A percentile compares a stretch with the other conserved stretches of the same genome.
Evolutionary conservation across 2,113 vertebrate genomes (phyloP).

Genomic region (Pristiophorus japonicus): DNA sequence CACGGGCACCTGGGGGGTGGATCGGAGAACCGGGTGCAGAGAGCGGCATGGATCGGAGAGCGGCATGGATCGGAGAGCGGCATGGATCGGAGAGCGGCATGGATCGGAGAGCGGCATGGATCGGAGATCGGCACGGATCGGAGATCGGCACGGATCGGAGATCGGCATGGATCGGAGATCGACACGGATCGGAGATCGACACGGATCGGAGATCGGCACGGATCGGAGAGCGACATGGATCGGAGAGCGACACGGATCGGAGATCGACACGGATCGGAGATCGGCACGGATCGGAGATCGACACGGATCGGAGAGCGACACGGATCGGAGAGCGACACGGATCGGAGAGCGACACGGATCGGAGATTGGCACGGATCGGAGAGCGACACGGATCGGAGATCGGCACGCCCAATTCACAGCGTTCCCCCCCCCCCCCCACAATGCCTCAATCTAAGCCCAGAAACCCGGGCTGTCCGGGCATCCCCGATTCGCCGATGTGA

Average conservation of each 20-base stretch:
- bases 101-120: background rate
- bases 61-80: background rate
- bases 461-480: background rate
- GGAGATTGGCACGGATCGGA: background rate
- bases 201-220: background rate
- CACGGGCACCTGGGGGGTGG: too few relatives aligned
- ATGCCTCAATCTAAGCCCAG: background rate
- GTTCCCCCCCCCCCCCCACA: too few relatives aligned
- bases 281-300: background rate
- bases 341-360: background rate
- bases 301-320: background rate
- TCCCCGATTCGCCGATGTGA: background rate
- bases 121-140: background rate
- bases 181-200: background rate
- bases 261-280: background rate
- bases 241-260: background rate
- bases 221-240: too few relatives aligned
- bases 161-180: too few relatives aligned
- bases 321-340: background rate
- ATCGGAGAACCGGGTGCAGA: too few relatives aligned
- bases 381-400: background rate
- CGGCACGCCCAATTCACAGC: background rate
- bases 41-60: background rate
- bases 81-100: background rate
- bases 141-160: background rate